Evolutionary conservation across 2,888 invertebrate genomes (phyloP).

Genomic region (Amphipyra tragopoginis): DNA sequence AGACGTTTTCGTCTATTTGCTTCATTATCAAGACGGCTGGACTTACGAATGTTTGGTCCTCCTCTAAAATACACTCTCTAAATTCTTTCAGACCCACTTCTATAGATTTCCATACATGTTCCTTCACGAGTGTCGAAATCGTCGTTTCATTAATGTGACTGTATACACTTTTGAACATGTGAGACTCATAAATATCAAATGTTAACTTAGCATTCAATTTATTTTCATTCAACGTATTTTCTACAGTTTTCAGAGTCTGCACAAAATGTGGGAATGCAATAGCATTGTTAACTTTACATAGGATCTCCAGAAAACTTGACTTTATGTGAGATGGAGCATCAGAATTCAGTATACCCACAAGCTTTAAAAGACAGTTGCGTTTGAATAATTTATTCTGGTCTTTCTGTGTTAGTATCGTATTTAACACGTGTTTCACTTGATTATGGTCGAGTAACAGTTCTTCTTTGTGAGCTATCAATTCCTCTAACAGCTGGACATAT

Average conservation of each 20-base stretch:
- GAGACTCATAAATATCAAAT: slow-evolving; percentile 87
- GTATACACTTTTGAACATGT: slow-evolving; percentile 88
- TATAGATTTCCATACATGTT: slow-evolving; percentile 90
- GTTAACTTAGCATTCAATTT: slow-evolving; percentile 67
- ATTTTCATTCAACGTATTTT: slow-evolving; percentile 69
- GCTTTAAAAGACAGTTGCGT: slow-evolving; percentile 77
- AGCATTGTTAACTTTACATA: slow-evolving; percentile 83
- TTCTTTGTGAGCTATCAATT: slow-evolving; percentile 83
- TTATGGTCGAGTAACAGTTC: slow-evolving; percentile 92
- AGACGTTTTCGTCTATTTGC: slow-evolving; percentile 89
- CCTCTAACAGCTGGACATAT: slow-evolving; percentile 83
- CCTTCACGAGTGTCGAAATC: slow-evolving; percentile 77
- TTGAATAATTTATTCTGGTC: slow-evolving; percentile 82
- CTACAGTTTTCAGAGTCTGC: slow-evolving; percentile 69
- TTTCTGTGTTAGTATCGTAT: slow-evolving; percentile 90
- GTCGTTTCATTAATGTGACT: slow-evolving; percentile 89
- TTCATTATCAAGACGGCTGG: slow-evolving; percentile 88
- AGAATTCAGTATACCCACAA: slow-evolving; percentile 76
- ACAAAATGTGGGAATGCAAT: slow-evolving; percentile 80
- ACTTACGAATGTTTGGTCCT: slow-evolving; percentile 74
- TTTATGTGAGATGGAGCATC: slow-evolving; percentile 84
- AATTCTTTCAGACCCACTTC: slow-evolving; percentile 88
- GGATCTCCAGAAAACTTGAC: slow-evolving; percentile 83
- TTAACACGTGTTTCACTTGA: slow-evolving; percentile 91
- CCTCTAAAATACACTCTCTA: slow-evolving; percentile 81